Evolutionary conservation across 2,888 invertebrate genomes (phyloP), one percentile per base, ranked within the genome.

Genomic region (Oegoconia quadripuncta): DNA sequence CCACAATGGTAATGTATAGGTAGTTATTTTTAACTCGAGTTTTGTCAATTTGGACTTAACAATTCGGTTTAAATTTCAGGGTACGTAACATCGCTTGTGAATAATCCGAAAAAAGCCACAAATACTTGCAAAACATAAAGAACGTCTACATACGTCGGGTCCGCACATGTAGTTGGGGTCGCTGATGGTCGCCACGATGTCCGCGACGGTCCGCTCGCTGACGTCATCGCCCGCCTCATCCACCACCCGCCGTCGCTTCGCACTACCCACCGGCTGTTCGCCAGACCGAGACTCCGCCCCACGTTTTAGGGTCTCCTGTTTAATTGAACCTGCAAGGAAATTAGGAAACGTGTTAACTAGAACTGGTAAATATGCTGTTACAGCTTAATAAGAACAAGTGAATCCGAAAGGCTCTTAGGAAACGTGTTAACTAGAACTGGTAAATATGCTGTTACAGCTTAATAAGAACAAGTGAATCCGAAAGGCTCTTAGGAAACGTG

Each of bases 161-260:
- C 95, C 95, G 39, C 93, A 92, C 91, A 95, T 94, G 49, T 94
- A 93, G 67, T 93, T 93, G 1, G 95, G 95, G 70, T 96, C 95
- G 36, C 92, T 91, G 44, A 97, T 94, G 12, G 93, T 93, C 30
- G 94, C 93, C 31, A 97, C 91, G 23, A 97, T 94, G 59, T 95
- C 93, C 3, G 93, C 90, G 0, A 97, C 93, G 0, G 93, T 92
- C 7, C 95, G 93, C 42, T 93, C 91, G 28, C 93, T 90, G 36
- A 96, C 88, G 82, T 97, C 97, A 41, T 92, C 93, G 28, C 89
- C 88, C 2, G 59, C 43, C 9, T 77, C 83, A 30, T 79, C 80
- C 0, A 53, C 52, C 1, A 72, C 53, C 1, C 84, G 72, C 1
- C 88, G 68, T 20, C 87, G 74, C 42, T 80, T 88, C 28, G 67